A percentile compares a stretch with the other conserved stretches of the same genome.
Conservation (phyloP, 1,140 invertebrate genomes). For the Drosophila punjabiensis region DNA sequence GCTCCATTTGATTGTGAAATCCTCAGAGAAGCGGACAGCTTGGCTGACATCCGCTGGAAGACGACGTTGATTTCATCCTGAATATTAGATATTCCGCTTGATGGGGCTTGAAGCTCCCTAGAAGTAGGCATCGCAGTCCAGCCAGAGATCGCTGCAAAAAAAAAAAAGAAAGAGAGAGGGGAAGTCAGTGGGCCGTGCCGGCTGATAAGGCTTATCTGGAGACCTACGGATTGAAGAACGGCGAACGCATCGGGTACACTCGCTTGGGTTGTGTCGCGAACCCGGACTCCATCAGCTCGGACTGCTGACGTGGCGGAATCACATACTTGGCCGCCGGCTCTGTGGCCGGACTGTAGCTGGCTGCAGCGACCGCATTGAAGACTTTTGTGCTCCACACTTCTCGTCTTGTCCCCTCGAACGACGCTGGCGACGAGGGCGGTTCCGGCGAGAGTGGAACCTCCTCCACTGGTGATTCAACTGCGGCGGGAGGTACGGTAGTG, state of each 20-base stretch:
- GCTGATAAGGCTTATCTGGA: background rate
- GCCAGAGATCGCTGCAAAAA: slow-evolving; percentile 57
- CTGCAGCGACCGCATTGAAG: slow-evolving; percentile 53
- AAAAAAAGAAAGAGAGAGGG: slow-evolving; percentile 11
- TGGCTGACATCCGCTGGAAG: slow-evolving; percentile 8
- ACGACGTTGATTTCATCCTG: background rate
- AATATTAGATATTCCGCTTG: slow-evolving; percentile 18
- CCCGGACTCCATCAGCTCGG: background rate
- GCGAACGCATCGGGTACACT: slow-evolving; percentile 55
- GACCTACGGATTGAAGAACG: slow-evolving; percentile 66
- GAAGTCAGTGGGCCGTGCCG: background rate
- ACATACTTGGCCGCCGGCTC: slow-evolving; percentile 43
- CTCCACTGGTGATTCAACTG: background rate
- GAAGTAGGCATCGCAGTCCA: slow-evolving; percentile 36
- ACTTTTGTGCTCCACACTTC: slow-evolving; percentile 45
- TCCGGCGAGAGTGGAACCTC: background rate
- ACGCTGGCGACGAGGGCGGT: background rate
- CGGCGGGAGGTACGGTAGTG: background rate
- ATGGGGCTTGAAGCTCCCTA: background rate
- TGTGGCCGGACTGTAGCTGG: slow-evolving; percentile 43
- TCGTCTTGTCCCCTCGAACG: background rate
- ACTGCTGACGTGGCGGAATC: slow-evolving; percentile 12
- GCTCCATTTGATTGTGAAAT: background rate
- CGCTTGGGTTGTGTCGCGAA: slow-evolving; percentile 15
- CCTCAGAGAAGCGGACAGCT: slow-evolving; percentile 10